Evolutionary conservation across 2,888 invertebrate species (phyloP), one percentile per base, ranked within the genome.

Genomic region (Liopterus haemorrhoidalis): DNA sequence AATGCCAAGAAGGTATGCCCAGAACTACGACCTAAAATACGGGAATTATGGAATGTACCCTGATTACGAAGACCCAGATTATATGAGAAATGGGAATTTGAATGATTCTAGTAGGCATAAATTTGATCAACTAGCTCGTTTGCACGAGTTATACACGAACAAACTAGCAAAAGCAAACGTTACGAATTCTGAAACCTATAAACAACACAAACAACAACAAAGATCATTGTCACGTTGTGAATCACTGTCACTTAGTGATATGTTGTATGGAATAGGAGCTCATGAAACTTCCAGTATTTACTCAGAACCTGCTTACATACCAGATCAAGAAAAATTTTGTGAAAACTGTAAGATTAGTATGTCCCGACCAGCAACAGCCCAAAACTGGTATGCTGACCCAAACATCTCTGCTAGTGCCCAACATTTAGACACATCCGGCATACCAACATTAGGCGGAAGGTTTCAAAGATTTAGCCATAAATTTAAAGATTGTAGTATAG

Each of bases 141-240:
- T 90, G 54, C 85, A 87, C 57, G 87, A 89, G 66, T 74, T 88
- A 33, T 89, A 88, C 63, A 81, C 84, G 54, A 85, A 84, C 52
- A 78, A 85, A 61, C 72, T 86, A 57, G 81, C 84, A 43, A 77
- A 85, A 67, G 85, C 86, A 16, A 82, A 79, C 60, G 79, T 81
- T 32, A 75, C 78, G 33, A 72, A 76, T 60, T 76, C 80, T 11
- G 75, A 77, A 48, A 75, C 78, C 47, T 79, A 75, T 58, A 74
- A 77, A 56, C 68, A 69, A 31, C 36, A 45, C 21, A 54, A 55
- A 40, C 51, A 54, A 35, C 54, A 55, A 27, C 59, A 70, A 30
- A 66, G 69, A 57, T 70, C 74, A 51, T 73, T 77, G 37, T 79
- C 80, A 9, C 76, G 82, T 50, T 81, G 82, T 60, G 83, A 83